A percentile compares a stretch with the other conserved stretches of the same genome.
These are phyloP conservation scores for Halictus quadricinctus DNA, from an alignment of 2,888 invertebrate species.

Conservation along the genomic window DNA sequence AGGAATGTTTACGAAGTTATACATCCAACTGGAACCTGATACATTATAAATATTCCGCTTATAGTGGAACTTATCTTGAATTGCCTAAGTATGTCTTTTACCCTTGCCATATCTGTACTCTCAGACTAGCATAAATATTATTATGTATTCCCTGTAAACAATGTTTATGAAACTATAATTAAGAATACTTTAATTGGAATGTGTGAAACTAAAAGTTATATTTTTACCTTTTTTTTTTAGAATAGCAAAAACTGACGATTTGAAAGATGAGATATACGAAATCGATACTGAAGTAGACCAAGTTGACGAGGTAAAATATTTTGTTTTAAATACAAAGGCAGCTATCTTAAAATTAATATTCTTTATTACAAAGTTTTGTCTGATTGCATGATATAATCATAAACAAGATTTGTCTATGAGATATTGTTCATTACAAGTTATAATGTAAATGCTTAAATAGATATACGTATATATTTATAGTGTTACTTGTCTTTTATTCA, in stretches of 20 bases:
- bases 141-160: background rate
- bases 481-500: background rate
- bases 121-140: background rate
- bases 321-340: slow-evolving; percentile 2
- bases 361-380: slow-evolving; percentile 18
- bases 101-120: slow-evolving; percentile 14
- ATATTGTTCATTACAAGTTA: slow-evolving; percentile 12
- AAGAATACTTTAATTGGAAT: background rate
- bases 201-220: background rate
- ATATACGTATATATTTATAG: background rate
- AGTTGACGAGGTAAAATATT: slow-evolving; percentile 86
- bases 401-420: slow-evolving; percentile 18
- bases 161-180: background rate
- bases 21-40: slow-evolving; percentile 95
- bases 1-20: slow-evolving; percentile 89
- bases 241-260: slow-evolving; percentile 83
- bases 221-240: slow-evolving; percentile 39
- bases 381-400: slow-evolving; percentile 23
- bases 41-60: slow-evolving; percentile 95
- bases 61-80: slow-evolving; percentile 93
- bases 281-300: slow-evolving; percentile 94
- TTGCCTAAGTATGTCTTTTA: slow-evolving; percentile 87
- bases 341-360: background rate
- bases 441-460: background rate
- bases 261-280: slow-evolving; percentile 94